Evolutionary conservation across 2,113 vertebrate genomes (phyloP), one percentile per base, ranked within the genome.

Genomic region (Nyctereutes procyonoides): DNA sequence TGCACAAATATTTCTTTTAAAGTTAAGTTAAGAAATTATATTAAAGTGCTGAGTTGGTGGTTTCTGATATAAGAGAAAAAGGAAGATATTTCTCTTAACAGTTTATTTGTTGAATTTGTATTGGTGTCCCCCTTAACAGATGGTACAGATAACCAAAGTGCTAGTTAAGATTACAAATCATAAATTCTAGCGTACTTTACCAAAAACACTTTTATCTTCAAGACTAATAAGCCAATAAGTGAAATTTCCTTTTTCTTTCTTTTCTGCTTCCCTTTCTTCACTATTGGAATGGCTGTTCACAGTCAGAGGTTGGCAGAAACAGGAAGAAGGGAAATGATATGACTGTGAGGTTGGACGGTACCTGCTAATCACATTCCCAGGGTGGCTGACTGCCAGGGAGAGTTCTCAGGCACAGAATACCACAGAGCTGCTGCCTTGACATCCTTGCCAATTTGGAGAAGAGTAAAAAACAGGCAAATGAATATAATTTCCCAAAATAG

Each of bases 401-500:
- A 62, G 16, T 56, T 81, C 77, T 79, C 48, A 88, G 48, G n/a
- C 28, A 74, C 69, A 84, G 56, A 88, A 53, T 22, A 76, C 51
- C 22, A 62, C 16, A 65, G 43, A 74, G 6, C 14, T 60, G 32
- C 79, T 69, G 24, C 15, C 30, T 88, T 85, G 19, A 92, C 30
- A 69, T 80, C 19, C 24, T 76, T 67, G 51, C 20, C 30, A 56
- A 74, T 56, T 43, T 62, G 26, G 43, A 30, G 62, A 80, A 69
- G 51, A 84, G 73, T 77, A n/a, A 30, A 91, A 71, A n/a, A 55
- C 30, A 85, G n/a, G 53, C 76, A 32, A 93, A 22, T 51, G 2
- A 58, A 79, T 69, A 62, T 65, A 58, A 93, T 32, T 92, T 76
- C 43, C 43, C 93, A 51, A 95, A 93, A 81, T 26, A 93, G n/a